phyloP scores from a whole-genome alignment of 2,797 vertebrate species.

The Alca torda region DNA sequence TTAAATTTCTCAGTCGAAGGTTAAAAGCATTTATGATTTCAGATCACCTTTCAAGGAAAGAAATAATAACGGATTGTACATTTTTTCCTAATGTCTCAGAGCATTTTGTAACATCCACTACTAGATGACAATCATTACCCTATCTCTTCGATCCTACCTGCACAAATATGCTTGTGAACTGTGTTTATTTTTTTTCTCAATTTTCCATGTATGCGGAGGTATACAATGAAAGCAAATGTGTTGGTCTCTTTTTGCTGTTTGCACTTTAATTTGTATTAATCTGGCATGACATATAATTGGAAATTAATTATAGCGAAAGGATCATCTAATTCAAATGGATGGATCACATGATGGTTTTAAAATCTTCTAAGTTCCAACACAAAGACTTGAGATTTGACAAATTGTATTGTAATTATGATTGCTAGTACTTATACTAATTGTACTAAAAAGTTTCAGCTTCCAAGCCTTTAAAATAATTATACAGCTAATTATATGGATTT shows the following conservation, averaged over 20 bases:
- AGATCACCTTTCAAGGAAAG: neutral
- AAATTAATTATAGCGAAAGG: neutral
- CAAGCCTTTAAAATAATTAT: slow-evolving; percentile 4
- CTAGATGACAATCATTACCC: neutral
- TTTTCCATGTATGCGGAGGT: neutral
- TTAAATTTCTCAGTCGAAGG: neutral
- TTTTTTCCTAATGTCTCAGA: neutral
- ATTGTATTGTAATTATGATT: neutral
- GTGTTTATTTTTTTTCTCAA: neutral
- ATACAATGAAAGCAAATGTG: neutral
- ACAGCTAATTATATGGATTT: neutral
- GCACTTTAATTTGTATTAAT: neutral
- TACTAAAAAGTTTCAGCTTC: neutral
- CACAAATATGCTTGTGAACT: neutral
- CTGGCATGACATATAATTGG: neutral
- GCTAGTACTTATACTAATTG: neutral
- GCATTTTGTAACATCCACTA: neutral
- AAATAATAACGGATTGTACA: neutral
- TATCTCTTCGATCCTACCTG: neutral
- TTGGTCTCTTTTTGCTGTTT: neutral
- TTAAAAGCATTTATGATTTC: neutral
- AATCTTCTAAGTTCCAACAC: neutral
- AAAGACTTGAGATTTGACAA: slow-evolving; percentile 1
- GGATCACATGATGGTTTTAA: neutral
- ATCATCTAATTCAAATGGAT: neutral